Evolutionary conservation across 1,140 invertebrate species (phyloP), one percentile per base, ranked within the genome.

Genomic region (Drosophila sucinea): DNA sequence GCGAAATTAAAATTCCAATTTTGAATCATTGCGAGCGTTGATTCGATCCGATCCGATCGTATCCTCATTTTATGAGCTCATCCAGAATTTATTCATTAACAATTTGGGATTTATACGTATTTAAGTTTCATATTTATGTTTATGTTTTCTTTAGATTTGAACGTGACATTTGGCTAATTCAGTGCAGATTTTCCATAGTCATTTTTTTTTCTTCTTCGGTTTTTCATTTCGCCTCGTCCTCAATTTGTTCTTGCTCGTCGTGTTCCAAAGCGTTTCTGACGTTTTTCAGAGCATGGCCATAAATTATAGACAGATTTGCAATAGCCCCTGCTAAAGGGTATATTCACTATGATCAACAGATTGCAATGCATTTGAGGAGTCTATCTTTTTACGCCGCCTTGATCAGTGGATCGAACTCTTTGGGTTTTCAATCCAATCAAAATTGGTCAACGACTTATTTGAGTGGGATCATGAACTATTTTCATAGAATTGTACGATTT

Each of bases 1-100:
- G 83, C 56, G 72, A 86, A 86, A 86, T 86, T 86, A 87, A 86
- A 86, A 87, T 86, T 86, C 83, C 82, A 79, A 86, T 68, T 82
- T 73, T 32, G 27, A 57, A 23, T 57, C 30, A 11, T 17, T 25
- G 2, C 17, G n/a, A 47, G 82, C 78, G 17, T 17, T 83, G 77
- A 82, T 68, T 73, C 68, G 75, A 81, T 51, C 2, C 8, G 23
- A 64, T 77, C 63, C 38, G 61, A 66, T 75, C 44, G 63, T 76
- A 32, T 23, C 68, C 76, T 77, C 77, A 79, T 70, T 73, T 73
- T 67, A 60, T 70, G 62, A 64, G 70, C 29, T 35, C 65, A 29
- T 70, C 47, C 32, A 51, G 40, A 66, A 62, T 63, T 57, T 63
- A 67, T 73, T 70, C 62, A 70, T 63, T 73, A 79, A 67, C 77